Evolutionary conservation across 2,113 vertebrate species (phyloP), one percentile per base, ranked within the genome.

Genomic region (Sardina pilchardus): DNA sequence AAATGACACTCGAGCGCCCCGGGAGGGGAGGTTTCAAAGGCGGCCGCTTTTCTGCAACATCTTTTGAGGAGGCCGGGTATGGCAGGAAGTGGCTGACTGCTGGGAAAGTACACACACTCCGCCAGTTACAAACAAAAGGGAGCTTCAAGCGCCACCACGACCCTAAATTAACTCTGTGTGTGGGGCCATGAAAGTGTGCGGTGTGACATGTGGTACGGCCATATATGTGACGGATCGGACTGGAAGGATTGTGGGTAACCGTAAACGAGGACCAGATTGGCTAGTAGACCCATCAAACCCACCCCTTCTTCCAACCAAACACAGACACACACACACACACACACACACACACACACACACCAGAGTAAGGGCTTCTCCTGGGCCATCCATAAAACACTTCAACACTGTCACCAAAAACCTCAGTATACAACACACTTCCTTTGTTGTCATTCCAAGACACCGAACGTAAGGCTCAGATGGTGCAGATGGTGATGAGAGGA

Each of bases 261-360:
- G 9, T 71, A 34, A 71, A 71, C 63, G 30, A 34, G 63, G 63
- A 71, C 63, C 63, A 71, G 85, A 86, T 86, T 71, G 81, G 53
- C 44, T 59, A 43, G 48, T 34, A 16, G 16, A 34, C 42, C 59
- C 24, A 39, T 34, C 63, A 71, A 4, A 26, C 8, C n/a, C 30
- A 14, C 21, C 24, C 50, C 53, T 24, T 21, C 21, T 59, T 21
- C 19, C 21, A 19, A 59, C 24, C 63, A n/a, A n/a, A n/a, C n/a
- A n/a, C n/a, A n/a, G n/a, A n/a, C n/a, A n/a, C n/a, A n/a, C n/a
- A n/a, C n/a, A n/a, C n/a, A n/a, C n/a, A n/a, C n/a, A n/a, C n/a
- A n/a, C n/a, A n/a, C n/a, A n/a, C n/a, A n/a, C n/a, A n/a, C n/a
- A n/a, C n/a, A n/a, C n/a, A n/a, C n/a, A n/a, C n/a, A n/a, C 63